These are phyloP conservation scores for Lordiphosa mommai DNA, from an alignment of 1,140 invertebrate species.

Conservation along the genomic window DNA sequence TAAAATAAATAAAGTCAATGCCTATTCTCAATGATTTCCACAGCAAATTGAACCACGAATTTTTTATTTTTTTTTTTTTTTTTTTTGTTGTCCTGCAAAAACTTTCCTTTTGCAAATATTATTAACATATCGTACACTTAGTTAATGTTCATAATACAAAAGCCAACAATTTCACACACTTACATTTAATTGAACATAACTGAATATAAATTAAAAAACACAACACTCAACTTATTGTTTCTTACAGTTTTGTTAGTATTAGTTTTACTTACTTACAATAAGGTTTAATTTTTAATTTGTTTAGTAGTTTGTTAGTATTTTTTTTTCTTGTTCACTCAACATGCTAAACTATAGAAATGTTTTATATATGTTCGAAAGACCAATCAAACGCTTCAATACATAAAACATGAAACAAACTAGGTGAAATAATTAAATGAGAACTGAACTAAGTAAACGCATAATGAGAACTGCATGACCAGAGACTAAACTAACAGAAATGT, in stretches of 20 bases:
- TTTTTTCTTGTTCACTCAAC: constrained; percentile 50
- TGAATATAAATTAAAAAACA: constrained; percentile 37
- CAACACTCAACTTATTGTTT: constrained; percentile 39
- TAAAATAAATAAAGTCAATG: too few relatives aligned
- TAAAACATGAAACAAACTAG: constrained; percentile 31
- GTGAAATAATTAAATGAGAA: constrained; percentile 13
- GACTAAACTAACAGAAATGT: constrained; percentile 65
- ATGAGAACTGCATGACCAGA: constrained; percentile 58
- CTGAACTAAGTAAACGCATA: constrained; percentile 12
- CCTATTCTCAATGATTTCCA: too few relatives aligned
- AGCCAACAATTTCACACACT: constrained; percentile 43
- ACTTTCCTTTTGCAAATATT: background rate
- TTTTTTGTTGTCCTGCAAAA: constrained; percentile 3
- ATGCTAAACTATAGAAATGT: constrained; percentile 59
- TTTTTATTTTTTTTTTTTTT: background rate
- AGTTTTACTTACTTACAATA: constrained; percentile 33
- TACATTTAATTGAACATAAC: constrained; percentile 30
- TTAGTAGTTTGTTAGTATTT: constrained; percentile 13
- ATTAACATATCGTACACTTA: constrained; percentile 30
- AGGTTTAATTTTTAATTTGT: too few relatives aligned
- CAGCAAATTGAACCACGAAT: background rate
- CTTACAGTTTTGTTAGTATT: constrained; percentile 38
- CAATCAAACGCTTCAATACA: constrained; percentile 69
- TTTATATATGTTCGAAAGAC: constrained; percentile 41
- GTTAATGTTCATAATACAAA: constrained; percentile 10